Base-by-base conservation (phyloP, 2,888 invertebrate genomes). In the Ctenicera cuprea region DNA sequence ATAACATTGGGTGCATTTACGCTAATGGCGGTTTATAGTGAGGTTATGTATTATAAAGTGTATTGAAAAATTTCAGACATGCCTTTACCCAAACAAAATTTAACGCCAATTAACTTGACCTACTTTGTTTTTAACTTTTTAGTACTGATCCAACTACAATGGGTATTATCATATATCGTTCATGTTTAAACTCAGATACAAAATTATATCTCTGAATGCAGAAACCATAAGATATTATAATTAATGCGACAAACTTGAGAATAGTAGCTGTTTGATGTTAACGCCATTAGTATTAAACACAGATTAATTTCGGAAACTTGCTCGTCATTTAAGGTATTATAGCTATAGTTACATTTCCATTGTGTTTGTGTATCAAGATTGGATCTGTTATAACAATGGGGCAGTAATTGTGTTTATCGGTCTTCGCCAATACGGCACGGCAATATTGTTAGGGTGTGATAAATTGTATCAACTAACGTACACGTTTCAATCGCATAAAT, bases 401-500 rank as follows among this genome's bases (percentile, higher is more conserved):
- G 54, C 54, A 54, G 54, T 54, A 54, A 54, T 54, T 54, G 54
- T 54, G 33, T 54, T 54, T 54, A 54, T 54, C 54, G 30, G 54
- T 22, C 54, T 54, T 54, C 33, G 26, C 54, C 54, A 54, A 54
- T 54, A 54, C 54, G n/a, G 22, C 52, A 22, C 30, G 33, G 54
- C 54, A 54, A 59, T 16, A 59, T 37, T 59, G 37, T 59, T 59
- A 59, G 38, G 9, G 38, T 7, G 20, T 59, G 59, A 59, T 59
- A 59, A 59, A 59, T 59, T 59, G 59, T 59, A 59, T 38, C 59
- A 37, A 59, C 38, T 12, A 59, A 59, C 59, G 38, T 59, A 59
- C 38, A 59, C 38, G 59, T 59, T 59, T 59, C 59, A 59, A 59
- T 59, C 59, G 38, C 59, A 59, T 59, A 38, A 59, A 59, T 59